A percentile compares a stretch with the other conserved stretches of the same genome.
Evolutionary conservation across 2,797 vertebrate species (phyloP).

Genomic region (Saguinus oedipus): DNA sequence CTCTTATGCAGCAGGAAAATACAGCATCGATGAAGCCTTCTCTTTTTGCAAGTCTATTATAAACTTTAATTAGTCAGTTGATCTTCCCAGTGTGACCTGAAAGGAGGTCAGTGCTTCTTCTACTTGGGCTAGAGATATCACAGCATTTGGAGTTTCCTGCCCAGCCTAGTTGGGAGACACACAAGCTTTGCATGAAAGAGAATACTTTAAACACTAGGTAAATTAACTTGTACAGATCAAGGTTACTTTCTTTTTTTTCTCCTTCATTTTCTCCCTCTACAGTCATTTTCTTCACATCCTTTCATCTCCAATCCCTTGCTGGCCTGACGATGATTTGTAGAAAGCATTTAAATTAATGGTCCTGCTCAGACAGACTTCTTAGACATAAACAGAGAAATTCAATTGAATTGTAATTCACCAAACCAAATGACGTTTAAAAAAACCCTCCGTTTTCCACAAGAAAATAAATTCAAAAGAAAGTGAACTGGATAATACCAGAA

Average conservation of each 20-base stretch:
- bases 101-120: background rate
- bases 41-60: background rate
- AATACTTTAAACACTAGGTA: background rate
- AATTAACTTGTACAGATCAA: background rate
- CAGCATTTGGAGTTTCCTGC: background rate
- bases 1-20: background rate
- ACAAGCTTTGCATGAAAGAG: background rate
- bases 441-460: background rate
- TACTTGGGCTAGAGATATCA: background rate
- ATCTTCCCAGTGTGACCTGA: background rate
- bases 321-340: background rate
- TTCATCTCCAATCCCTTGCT: background rate
- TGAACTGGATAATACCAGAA: background rate
- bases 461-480: conserved; percentile 33
- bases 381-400: conserved; percentile 12
- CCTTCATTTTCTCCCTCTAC: background rate
- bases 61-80: background rate
- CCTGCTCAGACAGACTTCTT: background rate
- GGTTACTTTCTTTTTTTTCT: background rate
- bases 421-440: conserved; percentile 37
- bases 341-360: background rate
- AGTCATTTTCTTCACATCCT: background rate
- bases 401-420: background rate
- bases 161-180: background rate
- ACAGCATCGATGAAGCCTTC: background rate